Base-by-base conservation (phyloP, 1,140 invertebrate genomes). In the Portunus trituberculatus region DNA sequence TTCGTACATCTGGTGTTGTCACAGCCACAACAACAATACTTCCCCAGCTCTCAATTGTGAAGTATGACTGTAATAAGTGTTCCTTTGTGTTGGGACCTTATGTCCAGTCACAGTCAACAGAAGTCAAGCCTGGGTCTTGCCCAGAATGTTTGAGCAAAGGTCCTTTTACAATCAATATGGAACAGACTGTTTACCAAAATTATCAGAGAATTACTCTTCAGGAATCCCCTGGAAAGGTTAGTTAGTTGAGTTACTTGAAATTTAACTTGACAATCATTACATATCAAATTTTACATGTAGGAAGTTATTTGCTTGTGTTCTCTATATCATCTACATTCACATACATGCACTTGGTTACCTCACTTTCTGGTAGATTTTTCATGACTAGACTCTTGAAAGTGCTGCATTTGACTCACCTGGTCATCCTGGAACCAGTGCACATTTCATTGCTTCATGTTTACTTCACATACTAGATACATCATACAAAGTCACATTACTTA, bases 201-300 rank as follows among this genome's bases (percentile, higher is more conserved):
- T 99, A 99, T 97, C 99, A 99, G 97, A 99, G 99, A 96, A 98
- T 99, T 28, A 99, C 99, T 0, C 98, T 99, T 93, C 99, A 99
- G 97, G 99, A 99, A 97, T 99, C 99, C 83, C 99, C 99, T 0
- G 98, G 98, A 3, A 97, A 98, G 96, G 96, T 96, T 45, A 76
- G 92, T 59, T n/a, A 10, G 31, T 59, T 32, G n/a, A n/a, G 10
- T 59, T 59, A 20, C 52, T 59, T 59, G 10, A 14, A 10, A 59
- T 59, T 4, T 59, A 59, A 59, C 52, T 59, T 59, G 3, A 59
- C 10, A 59, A 59, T 59, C 8, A 59, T 12, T 14, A 20, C 12
- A 59, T 20, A 59, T 12, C 0, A 20, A 12, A 59, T 59, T 12
- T 59, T 59, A 20, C 8, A 59, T 12, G 16, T 10, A 59, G 52